These are phyloP conservation scores for Taenaris catops DNA, from an alignment of 2,888 invertebrate species.

Conservation along the genomic window DNA sequence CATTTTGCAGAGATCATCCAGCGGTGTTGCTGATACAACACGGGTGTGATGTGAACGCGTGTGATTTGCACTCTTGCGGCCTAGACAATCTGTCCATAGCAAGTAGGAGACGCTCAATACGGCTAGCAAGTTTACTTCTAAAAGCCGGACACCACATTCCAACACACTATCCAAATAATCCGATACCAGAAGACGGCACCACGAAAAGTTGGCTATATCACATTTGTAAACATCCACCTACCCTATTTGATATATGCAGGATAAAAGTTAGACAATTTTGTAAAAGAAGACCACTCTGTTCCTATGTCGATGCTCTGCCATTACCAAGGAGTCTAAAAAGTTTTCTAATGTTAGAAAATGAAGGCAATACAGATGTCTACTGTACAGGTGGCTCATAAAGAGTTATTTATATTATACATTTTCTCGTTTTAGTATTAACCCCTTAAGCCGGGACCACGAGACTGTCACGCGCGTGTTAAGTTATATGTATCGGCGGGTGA, in stretches of 20 bases:
- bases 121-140: conserved; percentile 52
- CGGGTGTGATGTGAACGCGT: conserved; percentile 82
- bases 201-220: conserved; percentile 58
- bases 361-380: conserved; percentile 23
- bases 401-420: no score
- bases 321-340: conserved; percentile 77
- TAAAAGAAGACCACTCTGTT: conserved; percentile 49
- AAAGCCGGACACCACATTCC: conserved; percentile 57
- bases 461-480: no score
- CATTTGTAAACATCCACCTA: conserved; percentile 66
- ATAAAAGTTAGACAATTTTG: conserved; percentile 65
- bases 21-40: conserved; percentile 79
- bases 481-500: no score
- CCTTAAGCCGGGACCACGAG: no score
- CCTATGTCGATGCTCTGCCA: conserved; percentile 57
- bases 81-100: conserved; percentile 79
- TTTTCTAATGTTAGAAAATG: conserved; percentile 80
- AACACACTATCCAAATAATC: conserved; percentile 23
- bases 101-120: conserved; percentile 47
- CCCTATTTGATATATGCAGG: conserved; percentile 77
- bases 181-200: conserved; percentile 36
- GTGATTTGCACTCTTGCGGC: conserved; percentile 74
- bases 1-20: conserved; percentile 69
- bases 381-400: no score
- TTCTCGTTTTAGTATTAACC: no score